phyloP scores from a whole-genome alignment of 2,113 vertebrate species.

The Spea multiplicata region DNA sequence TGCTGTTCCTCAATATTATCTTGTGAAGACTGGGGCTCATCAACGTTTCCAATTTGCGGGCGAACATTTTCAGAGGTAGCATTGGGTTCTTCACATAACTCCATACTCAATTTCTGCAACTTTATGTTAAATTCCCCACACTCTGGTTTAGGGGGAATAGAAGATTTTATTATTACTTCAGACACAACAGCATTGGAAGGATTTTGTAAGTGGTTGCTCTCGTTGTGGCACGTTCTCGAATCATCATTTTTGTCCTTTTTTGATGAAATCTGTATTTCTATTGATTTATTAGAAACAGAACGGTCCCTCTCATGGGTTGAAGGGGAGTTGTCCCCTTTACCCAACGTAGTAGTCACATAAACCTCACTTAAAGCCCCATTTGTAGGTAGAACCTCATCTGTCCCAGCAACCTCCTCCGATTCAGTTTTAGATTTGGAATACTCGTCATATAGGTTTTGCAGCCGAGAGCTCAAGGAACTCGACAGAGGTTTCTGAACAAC shows the following conservation, averaged over 20 bases:
- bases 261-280: background rate
- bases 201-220: slow-evolving; percentile 45
- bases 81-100: background rate
- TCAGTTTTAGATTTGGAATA: background rate
- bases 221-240: background rate
- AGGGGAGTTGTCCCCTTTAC: background rate
- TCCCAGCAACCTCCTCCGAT: background rate
- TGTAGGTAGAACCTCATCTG: background rate
- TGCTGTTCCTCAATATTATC: background rate
- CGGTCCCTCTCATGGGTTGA: background rate
- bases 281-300: background rate
- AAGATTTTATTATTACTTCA: slow-evolving; percentile 45
- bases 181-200: background rate
- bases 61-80: background rate
- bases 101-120: slow-evolving; percentile 38
- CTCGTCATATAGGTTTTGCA: slow-evolving; percentile 18
- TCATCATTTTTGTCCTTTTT: slow-evolving; percentile 5
- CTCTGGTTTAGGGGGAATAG: background rate
- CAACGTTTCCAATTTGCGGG: background rate
- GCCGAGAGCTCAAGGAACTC: background rate
- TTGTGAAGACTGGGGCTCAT: background rate
- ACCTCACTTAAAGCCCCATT: background rate
- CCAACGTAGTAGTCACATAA: background rate
- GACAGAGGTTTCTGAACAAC: background rate
- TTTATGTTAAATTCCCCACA: background rate